A percentile compares a stretch with the other conserved stretches of the same genome.
These are phyloP conservation scores for Ridgeia piscesae DNA, from an alignment of 1,140 invertebrate species.

Conservation along the genomic window DNA sequence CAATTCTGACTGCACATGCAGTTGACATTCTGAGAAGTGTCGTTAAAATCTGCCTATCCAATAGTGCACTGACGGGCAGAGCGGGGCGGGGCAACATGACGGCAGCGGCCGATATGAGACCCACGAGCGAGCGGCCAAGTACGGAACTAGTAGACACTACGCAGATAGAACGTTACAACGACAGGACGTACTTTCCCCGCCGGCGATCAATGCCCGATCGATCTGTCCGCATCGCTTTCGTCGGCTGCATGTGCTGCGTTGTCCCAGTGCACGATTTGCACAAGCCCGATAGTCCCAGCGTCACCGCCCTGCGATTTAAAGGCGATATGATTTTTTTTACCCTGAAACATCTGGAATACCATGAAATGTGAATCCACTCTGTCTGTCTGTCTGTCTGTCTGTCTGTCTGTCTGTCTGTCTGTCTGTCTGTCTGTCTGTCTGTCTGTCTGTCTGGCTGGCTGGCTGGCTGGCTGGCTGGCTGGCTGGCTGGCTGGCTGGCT, in stretches of 20 bases:
- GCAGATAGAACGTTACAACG: not conserved
- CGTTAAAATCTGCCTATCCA: not conserved
- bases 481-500: too few species aligned
- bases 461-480: too few species aligned
- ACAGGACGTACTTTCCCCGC: not conserved
- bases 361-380: too few species aligned
- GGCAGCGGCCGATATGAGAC: not conserved
- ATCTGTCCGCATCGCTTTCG: not conserved
- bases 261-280: not conserved
- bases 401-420: too few species aligned
- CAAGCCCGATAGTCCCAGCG: not conserved
- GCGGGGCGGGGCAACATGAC: not conserved
- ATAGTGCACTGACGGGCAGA: not conserved
- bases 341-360: too few species aligned
- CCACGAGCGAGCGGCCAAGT: not conserved
- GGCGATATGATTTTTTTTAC: too few species aligned
- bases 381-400: too few species aligned
- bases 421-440: too few species aligned
- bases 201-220: not conserved
- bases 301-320: not conserved
- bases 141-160: not conserved
- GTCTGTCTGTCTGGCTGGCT: too few species aligned
- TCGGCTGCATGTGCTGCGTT: not conserved
- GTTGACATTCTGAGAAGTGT: not conserved
- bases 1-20: not conserved